Percentiles rank a stretch among this genome's conserved stretches.
Evolutionary conservation across 1,140 invertebrate species (phyloP).

Genomic region (Diploscapter pachys): DNA sequence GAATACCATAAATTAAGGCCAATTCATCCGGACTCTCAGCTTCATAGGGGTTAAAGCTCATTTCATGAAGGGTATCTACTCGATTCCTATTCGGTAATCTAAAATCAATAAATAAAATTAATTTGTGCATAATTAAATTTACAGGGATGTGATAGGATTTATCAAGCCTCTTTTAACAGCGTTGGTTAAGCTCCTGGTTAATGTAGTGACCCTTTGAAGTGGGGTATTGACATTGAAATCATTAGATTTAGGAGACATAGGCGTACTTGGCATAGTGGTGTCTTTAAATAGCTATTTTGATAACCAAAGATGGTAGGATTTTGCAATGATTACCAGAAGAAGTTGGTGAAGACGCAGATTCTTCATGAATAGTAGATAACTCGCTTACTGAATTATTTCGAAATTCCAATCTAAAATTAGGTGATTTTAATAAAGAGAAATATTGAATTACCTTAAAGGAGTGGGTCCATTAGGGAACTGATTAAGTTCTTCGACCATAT

Average conservation of each 20-base stretch:
- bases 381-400: background rate
- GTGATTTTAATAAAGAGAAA: too few relatives aligned
- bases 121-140: background rate
- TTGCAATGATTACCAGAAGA: background rate
- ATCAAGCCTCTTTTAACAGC: background rate
- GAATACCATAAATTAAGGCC: constrained; percentile 60
- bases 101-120: background rate
- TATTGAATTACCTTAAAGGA: background rate
- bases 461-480: background rate
- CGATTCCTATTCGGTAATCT: background rate
- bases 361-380: constrained; percentile 3
- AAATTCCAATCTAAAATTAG: background rate
- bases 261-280: too few relatives aligned
- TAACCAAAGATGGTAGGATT: too few relatives aligned
- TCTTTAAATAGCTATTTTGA: too few relatives aligned
- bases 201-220: constrained; percentile 1
- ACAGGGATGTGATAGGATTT: background rate
- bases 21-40: constrained; percentile 61
- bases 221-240: constrained; percentile 1
- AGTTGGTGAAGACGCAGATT: background rate
- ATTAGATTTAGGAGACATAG: background rate
- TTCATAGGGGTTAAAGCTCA: constrained; percentile 35
- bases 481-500: background rate
- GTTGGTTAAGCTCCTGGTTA: background rate
- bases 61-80: too few relatives aligned